These are phyloP conservation scores for Tragelaphus eurycerus DNA, from an alignment of 2,797 vertebrate genomes.

Conservation along the genomic window DNA sequence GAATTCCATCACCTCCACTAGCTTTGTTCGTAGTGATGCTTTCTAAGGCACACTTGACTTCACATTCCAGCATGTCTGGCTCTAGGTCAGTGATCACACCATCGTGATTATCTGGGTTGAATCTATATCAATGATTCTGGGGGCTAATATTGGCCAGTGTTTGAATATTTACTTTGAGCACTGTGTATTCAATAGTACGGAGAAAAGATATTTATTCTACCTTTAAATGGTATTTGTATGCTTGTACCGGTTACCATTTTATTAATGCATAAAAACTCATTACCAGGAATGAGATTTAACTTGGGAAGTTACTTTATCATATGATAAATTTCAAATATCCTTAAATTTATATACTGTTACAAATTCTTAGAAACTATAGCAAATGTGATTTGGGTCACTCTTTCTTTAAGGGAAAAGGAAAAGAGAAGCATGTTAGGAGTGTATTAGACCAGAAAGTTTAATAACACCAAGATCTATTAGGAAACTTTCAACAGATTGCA, in stretches of 20 bases:
- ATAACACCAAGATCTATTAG: background rate
- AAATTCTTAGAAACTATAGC: background rate
- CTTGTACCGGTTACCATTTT: background rate
- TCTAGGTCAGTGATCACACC: too few species aligned
- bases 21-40: too few species aligned
- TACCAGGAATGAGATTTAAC: background rate
- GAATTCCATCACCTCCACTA: too few species aligned
- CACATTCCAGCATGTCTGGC: too few species aligned
- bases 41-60: too few species aligned
- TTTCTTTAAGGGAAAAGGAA: constrained; percentile 32
- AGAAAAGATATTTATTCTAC: background rate
- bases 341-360: background rate
- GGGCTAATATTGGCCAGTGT: background rate
- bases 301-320: constrained; percentile 15
- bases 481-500: background rate
- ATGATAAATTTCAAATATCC: constrained; percentile 50
- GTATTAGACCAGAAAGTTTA: constrained; percentile 28
- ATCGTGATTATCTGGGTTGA: background rate
- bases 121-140: background rate
- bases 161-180: background rate
- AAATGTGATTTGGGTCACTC: background rate
- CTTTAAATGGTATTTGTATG: background rate
- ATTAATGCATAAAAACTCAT: background rate
- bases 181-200: background rate
- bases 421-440: background rate